Evolutionary conservation across 2,888 invertebrate genomes (phyloP).

Genomic region (Acanthopleura granulata): DNA sequence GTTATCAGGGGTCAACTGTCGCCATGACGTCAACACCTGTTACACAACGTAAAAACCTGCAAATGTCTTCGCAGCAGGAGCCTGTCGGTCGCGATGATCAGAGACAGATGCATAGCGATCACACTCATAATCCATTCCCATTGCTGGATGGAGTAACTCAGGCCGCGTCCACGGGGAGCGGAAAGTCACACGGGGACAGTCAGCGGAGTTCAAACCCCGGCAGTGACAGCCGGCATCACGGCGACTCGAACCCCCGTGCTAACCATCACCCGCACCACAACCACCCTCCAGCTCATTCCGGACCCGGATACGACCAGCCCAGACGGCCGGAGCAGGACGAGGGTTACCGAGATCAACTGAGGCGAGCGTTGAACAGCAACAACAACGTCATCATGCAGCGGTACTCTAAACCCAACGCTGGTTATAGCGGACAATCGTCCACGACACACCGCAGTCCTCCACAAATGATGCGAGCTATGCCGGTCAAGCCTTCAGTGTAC

Average conservation of each 20-base stretch:
- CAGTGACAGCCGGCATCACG: background rate
- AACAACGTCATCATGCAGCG: slow-evolving; percentile 22
- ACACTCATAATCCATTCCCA: slow-evolving; percentile 17
- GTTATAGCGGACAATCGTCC: background rate
- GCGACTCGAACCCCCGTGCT: background rate
- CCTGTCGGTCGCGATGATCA: slow-evolving; percentile 35
- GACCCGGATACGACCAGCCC: slow-evolving; percentile 1
- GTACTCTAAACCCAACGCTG: slow-evolving; percentile 12
- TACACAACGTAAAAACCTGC: slow-evolving; percentile 33
- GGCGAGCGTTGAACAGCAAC: slow-evolving; percentile 39
- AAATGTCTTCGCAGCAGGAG: slow-evolving; percentile 25
- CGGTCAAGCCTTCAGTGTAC: background rate
- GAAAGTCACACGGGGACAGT: background rate
- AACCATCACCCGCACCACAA: background rate
- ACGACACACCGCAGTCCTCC: background rate
- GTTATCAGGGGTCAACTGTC: slow-evolving; percentile 36
- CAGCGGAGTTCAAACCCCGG: background rate
- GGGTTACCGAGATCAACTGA: slow-evolving; percentile 42
- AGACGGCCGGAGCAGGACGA: slow-evolving; percentile 30
- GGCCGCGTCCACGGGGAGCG: background rate
- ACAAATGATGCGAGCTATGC: slow-evolving; percentile 10
- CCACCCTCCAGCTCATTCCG: background rate
- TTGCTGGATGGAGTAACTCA: slow-evolving; percentile 1
- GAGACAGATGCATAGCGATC: background rate
- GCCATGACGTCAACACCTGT: slow-evolving; percentile 54